Conservation (phyloP, 2,113 vertebrate species). For the Calyptommatus sinebrachiatus region DNA sequence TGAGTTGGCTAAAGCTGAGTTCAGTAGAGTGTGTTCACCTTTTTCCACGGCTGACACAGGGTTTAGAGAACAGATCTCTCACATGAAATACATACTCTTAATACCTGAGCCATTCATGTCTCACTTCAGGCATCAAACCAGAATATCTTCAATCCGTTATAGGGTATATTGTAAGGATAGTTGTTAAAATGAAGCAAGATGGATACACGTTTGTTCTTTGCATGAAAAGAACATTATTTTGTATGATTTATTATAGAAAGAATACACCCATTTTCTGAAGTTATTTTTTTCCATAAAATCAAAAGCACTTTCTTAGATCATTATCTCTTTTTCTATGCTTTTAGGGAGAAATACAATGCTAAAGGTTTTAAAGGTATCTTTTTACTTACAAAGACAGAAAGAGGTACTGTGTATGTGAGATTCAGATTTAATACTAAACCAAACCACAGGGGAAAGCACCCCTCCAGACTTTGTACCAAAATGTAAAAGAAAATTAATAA, state of each 20-base stretch:
- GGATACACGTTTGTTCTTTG: not conserved
- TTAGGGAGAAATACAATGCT: not conserved
- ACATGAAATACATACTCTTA: too few species aligned
- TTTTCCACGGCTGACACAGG: too few species aligned
- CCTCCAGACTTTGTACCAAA: not conserved
- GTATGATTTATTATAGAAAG: not conserved
- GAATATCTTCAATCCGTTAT: not conserved
- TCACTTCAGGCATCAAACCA: not conserved
- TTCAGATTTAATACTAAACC: conserved; percentile 14
- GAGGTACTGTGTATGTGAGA: conserved; percentile 10
- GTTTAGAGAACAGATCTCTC: too few species aligned
- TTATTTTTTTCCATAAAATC: not conserved
- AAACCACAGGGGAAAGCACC: not conserved
- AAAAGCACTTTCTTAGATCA: not conserved
- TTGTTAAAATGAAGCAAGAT: not conserved
- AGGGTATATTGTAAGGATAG: not conserved
- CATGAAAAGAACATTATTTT: not conserved
- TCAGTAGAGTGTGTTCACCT: too few species aligned
- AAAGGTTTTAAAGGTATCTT: not conserved
- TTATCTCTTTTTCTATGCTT: conserved; percentile 5
- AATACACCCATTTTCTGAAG: not conserved
- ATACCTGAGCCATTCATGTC: too few species aligned
- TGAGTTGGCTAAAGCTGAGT: too few species aligned
- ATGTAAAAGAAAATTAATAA: conserved; percentile 10
- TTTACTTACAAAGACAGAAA: accelerated